Conservation (phyloP, 35 echinoderm and acorn worm species). For the Ophiothrix spiculata region DNA sequence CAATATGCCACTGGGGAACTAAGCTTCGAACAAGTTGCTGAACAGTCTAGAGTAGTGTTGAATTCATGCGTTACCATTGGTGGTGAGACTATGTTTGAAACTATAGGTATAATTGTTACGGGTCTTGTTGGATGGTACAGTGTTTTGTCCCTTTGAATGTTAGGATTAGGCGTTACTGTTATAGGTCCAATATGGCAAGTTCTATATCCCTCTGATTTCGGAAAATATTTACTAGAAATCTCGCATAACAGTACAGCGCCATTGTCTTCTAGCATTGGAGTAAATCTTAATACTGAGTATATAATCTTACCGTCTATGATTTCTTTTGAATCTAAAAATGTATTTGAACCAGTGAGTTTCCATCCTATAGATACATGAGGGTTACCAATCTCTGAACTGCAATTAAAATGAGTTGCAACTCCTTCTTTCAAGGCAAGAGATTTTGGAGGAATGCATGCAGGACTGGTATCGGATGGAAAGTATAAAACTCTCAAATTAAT, state of each 20-base stretch:
- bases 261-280: background rate
- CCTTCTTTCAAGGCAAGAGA: background rate
- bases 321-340: background rate
- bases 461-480: background rate
- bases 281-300: background rate
- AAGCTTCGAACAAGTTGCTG: background rate
- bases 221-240: background rate
- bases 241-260: background rate
- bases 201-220: background rate
- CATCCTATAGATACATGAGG: background rate
- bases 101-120: background rate
- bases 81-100: background rate
- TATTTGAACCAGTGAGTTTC: background rate
- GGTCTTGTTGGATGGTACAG: background rate
- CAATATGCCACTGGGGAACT: background rate
- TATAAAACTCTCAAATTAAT: background rate
- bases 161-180: background rate
- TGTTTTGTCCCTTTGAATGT: too few relatives aligned
- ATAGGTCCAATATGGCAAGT: background rate
- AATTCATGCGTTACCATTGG: background rate
- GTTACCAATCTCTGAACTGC: background rate
- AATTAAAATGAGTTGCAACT: background rate
- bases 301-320: background rate
- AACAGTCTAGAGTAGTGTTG: background rate
- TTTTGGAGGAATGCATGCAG: background rate